Conservation (phyloP, 64 coral and sea anemone genomes). For the Trachythela sp. region DNA sequence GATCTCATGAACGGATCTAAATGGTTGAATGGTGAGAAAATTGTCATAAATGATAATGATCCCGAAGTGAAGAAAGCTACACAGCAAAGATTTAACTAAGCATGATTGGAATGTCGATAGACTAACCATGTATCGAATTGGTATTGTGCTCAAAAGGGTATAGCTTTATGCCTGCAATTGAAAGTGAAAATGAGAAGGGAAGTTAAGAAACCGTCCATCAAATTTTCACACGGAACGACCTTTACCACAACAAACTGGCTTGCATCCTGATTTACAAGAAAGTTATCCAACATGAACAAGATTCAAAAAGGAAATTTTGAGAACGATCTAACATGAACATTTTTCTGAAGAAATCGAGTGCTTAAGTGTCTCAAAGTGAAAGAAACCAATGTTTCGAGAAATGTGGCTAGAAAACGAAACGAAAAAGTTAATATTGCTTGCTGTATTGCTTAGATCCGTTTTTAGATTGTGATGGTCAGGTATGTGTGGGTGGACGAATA, state of each 20-base stretch:
- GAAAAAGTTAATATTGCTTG: neutral
- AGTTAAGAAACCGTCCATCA: neutral
- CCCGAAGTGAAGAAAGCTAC: neutral
- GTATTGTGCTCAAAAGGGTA: slow-evolving; percentile 7
- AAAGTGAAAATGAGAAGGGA: neutral
- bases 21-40: neutral
- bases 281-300: too few relatives aligned
- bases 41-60: neutral
- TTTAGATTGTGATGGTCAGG: neutral
- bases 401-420: neutral
- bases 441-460: neutral
- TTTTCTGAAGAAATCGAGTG: neutral
- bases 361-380: neutral
- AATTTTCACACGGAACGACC: too few relatives aligned
- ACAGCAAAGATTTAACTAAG: too few relatives aligned
- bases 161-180: neutral
- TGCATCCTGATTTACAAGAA: too few relatives aligned
- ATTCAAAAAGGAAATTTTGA: too few relatives aligned
- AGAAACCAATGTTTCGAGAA: neutral
- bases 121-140: slow-evolving; percentile 5
- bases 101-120: neutral
- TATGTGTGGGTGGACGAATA: neutral
- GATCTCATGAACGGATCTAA: neutral
- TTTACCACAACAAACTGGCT: too few relatives aligned
- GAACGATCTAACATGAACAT: neutral